These are phyloP conservation scores for Caenorhabditis briggsae DNA, from an alignment of 1,140 invertebrate species.

Conservation along the genomic window DNA sequence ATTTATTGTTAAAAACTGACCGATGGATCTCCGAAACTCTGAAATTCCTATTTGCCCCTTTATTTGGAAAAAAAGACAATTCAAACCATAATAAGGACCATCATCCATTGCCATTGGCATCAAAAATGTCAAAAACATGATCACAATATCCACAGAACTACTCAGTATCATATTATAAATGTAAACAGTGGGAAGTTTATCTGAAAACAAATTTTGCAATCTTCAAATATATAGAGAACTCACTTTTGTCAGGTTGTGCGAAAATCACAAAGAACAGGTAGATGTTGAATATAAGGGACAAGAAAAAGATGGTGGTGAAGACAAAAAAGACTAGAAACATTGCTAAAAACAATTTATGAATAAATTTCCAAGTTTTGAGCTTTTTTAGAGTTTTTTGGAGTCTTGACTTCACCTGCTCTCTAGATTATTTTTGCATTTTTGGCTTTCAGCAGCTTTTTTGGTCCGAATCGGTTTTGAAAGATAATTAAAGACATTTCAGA, in stretches of 20 bases:
- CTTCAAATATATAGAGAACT: not conserved
- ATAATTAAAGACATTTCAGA: too few species aligned
- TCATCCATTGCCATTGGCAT: constrained; percentile 3
- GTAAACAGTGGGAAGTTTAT: constrained; percentile 10
- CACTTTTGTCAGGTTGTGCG: constrained; percentile 5
- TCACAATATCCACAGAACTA: constrained; percentile 10
- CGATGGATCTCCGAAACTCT: not conserved
- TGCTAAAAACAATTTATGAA: not conserved
- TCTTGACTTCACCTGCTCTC: not conserved
- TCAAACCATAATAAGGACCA: not conserved
- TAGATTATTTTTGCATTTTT: too few species aligned
- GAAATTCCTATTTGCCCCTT: not conserved
- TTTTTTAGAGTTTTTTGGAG: not conserved
- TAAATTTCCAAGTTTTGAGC: not conserved
- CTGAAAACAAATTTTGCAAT: not conserved
- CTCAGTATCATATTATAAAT: constrained; percentile 26
- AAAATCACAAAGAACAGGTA: constrained; percentile 16
- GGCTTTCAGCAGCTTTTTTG: too few species aligned
- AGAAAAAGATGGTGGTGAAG: not conserved
- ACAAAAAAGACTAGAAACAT: not conserved
- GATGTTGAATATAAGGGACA: constrained; percentile 8
- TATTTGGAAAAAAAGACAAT: too few species aligned
- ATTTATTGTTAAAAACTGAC: not conserved
- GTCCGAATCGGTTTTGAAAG: too few species aligned
- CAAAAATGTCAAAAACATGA: constrained; percentile 17